These are phyloP conservation scores for Pantherophis alleghaniensis DNA, from an alignment of 2,797 vertebrate genomes.

Conservation along the genomic window DNA sequence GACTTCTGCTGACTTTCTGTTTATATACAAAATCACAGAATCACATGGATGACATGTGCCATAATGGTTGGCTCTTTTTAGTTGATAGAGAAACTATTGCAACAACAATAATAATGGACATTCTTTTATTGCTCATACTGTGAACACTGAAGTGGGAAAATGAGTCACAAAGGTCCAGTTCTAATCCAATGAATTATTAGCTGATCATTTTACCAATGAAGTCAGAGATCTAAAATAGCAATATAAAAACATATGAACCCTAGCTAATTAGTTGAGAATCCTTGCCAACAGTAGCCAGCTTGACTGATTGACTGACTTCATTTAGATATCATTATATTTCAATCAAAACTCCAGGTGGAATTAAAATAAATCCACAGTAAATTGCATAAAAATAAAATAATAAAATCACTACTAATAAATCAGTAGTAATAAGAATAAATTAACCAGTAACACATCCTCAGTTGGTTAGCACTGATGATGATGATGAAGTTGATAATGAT, in stretches of 20 bases:
- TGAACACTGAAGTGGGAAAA: constrained; percentile 44
- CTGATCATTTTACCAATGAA: not conserved
- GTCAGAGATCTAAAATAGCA: constrained; percentile 3
- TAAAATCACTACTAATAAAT: not conserved
- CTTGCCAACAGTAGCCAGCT: constrained; percentile 24
- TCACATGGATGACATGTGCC: not conserved
- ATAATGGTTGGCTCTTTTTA: constrained; percentile 6
- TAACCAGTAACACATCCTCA: not conserved
- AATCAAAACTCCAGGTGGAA: constrained; percentile 11
- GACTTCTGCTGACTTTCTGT: not conserved
- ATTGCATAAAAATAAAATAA: not conserved
- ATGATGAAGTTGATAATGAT: not conserved
- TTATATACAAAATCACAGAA: not conserved
- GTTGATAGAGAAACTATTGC: constrained; percentile 12
- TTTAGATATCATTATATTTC: constrained; percentile 37
- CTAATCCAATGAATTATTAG: constrained; percentile 31
- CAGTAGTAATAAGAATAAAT: not conserved
- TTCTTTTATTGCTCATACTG: not conserved
- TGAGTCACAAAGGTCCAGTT: not conserved
- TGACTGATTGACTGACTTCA: constrained; percentile 34
- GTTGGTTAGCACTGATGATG: not conserved
- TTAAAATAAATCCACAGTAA: not conserved
- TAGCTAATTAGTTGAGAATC: constrained; percentile 41
- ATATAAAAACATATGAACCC: not conserved
- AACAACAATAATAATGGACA: constrained; percentile 22